Evolutionary conservation across 2,113 vertebrate genomes (phyloP), one percentile per base, ranked within the genome.

Genomic region (Silurus asotus): DNA sequence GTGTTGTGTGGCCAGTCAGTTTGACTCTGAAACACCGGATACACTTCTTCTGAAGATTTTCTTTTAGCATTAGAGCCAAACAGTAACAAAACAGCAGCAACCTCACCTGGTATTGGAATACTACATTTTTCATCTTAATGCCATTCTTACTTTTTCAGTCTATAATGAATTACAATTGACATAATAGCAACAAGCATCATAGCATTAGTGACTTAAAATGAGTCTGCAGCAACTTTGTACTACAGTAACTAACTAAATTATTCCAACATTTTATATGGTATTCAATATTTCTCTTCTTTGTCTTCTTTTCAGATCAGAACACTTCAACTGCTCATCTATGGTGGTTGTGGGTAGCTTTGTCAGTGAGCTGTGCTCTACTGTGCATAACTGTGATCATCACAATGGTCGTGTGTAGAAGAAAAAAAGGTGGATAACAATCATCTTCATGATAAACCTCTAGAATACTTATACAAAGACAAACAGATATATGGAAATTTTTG

Each of bases 261-360:
- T 25, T 64, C 8, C 0, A 14, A 17, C 5, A 23, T 28, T 37
- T 2, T 61, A 8, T 81, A 62, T 10, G 13, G 1, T 37, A 56
- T 78, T 76, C 3, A 55, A 23, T 56, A 11, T 61, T 58, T 0
- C 19, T 15, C n/a, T 69, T 76, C 7, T 62, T 8, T 9, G 56
- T 87, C 48, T 84, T 49, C 25, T 82, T 83, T n/a, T 23, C 78
- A 86, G 25, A 7, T 6, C 58, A 13, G 1, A 11, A 48, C 37
- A 3, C 48, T 55, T 6, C 9, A 1, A 13, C 2, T 0, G 0
- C 19, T 11, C 0, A 4, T 8, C 1, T 3, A 15, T 89, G 84
- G 87, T 88, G 84, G 84, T 37, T 88, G 28, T 88, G 88, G 88
- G 8, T 69, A 23, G 62, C 76, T 8, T 3, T 61, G 25, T 45